Evolutionary conservation across 2,888 invertebrate species (phyloP), one percentile per base, ranked within the genome.

Genomic region (Sicus ferrugineus): DNA sequence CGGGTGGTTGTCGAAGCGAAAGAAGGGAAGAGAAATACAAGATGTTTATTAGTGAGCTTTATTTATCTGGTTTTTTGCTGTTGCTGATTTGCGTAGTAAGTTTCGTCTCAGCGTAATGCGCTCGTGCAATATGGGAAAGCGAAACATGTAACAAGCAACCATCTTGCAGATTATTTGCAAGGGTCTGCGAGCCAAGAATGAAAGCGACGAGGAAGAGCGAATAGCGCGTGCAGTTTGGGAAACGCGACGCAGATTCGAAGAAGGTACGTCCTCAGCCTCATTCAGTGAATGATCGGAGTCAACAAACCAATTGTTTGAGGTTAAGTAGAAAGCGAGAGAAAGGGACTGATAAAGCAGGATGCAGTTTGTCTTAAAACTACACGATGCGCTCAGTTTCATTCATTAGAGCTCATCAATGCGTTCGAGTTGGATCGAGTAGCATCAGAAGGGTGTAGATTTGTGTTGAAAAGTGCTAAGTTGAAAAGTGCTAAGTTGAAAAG

Each of bases 31-130:
- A 26, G 3, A 46, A 52, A 46, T 21, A 16, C 5, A 68, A 30
- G 67, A 81, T 81, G 80, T 68, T 74, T 34, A 63, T 73, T 3
- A 74, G 61, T 26, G 79, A 80, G 66, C 62, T 81, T 3, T 73
- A 78, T 50, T 81, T 79, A 70, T 70, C 80, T 50, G 48, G 72
- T 4, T 31, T 80, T 7, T 38, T 81, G 54, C 54, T 77, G 59
- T 21, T 81, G 3, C 63, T 81, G 5, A 9, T 81, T 30, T 63
- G 75, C 28, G 34, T 77, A 54, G 81, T 81, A 76, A 81, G 81
- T 81, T 9, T 42, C 2, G 14, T 9, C 16, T 14, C 42, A 42
- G n/a, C n/a, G n/a, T n/a, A n/a, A n/a, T n/a, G n/a, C n/a, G n/a
- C n/a, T n/a, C n/a, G n/a, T n/a, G n/a, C n/a, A n/a, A n/a, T n/a